phyloP scores from a whole-genome alignment of 2,113 vertebrate species.

The Nothobranchius furzeri region DNA sequence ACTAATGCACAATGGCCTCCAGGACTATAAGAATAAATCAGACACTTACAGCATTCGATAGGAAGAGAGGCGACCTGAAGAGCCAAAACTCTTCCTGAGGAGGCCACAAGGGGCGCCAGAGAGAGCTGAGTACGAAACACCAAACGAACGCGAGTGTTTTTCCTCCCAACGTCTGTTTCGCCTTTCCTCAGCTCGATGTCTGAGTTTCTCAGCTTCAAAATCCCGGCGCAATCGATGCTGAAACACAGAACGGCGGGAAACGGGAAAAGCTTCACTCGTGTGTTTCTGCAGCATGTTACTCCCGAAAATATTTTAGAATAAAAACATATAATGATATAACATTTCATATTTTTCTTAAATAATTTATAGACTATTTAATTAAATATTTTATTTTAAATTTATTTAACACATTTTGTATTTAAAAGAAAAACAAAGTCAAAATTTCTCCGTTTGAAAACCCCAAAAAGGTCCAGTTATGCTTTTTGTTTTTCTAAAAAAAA shows the following conservation, averaged over 20 bases:
- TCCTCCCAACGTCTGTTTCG: constrained; percentile 91
- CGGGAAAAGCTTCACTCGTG: no score
- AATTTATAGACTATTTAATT: no score
- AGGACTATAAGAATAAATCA: background rate
- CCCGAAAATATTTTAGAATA: no score
- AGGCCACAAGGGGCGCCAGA: constrained; percentile 72
- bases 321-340: no score
- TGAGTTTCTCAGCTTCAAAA: constrained; percentile 91
- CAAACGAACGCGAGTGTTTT: constrained; percentile 89
- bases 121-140: constrained; percentile 89
- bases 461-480: no score
- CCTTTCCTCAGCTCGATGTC: constrained; percentile 94
- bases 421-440: no score
- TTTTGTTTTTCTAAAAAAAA: background rate
- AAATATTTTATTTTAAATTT: no score
- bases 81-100: constrained; percentile 84
- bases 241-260: no score
- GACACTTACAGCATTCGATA: constrained; percentile 92
- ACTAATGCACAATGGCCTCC: background rate
- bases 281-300: background rate
- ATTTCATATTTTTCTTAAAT: no score
- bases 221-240: constrained; percentile 93
- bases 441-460: no score
- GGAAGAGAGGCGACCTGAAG: constrained; percentile 88
- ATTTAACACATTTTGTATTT: no score